Evolutionary conservation across 2,113 vertebrate species (phyloP).

Genomic region (Brachyhypopomus gauderio): DNA sequence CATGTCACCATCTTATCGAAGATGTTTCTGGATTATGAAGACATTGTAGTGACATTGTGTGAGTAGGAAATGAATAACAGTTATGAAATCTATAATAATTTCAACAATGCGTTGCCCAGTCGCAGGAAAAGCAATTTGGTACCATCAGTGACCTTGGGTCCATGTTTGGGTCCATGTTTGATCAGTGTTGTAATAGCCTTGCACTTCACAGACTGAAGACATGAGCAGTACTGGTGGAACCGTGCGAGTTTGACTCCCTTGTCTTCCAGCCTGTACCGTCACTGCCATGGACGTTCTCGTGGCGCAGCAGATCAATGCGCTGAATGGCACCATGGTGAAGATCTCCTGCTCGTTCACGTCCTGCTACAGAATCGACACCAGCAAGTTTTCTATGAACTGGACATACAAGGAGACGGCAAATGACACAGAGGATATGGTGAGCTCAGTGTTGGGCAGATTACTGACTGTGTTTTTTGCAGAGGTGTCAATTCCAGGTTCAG

Average conservation of each 20-base stretch:
- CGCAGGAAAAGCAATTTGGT: not conserved
- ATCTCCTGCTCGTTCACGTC: slow-evolving; percentile 92
- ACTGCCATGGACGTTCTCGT: slow-evolving; percentile 86
- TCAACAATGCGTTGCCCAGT: not conserved
- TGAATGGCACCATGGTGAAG: slow-evolving; percentile 86
- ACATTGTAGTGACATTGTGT: too few relatives aligned
- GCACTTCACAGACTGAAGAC: not conserved
- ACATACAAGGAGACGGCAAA: slow-evolving; percentile 87
- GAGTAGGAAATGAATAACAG: not conserved
- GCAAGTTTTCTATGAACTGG: slow-evolving; percentile 94
- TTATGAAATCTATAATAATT: not conserved
- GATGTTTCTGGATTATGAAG: too few relatives aligned
- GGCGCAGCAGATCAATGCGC: slow-evolving; percentile 71
- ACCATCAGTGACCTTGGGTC: not conserved
- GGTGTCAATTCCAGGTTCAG: too few relatives aligned
- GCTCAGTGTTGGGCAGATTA: slow-evolving; percentile 33
- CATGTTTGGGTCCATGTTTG: not conserved
- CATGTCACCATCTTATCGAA: too few relatives aligned
- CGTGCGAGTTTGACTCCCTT: not conserved
- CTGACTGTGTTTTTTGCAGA: too few relatives aligned
- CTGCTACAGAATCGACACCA: slow-evolving; percentile 90
- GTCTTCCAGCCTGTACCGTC: slow-evolving; percentile 61
- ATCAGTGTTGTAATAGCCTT: not conserved
- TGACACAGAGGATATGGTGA: slow-evolving; percentile 88
- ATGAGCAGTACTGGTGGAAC: not conserved